Conservation (phyloP, 2,888 invertebrate species). For the Drosophila macrospina region DNA sequence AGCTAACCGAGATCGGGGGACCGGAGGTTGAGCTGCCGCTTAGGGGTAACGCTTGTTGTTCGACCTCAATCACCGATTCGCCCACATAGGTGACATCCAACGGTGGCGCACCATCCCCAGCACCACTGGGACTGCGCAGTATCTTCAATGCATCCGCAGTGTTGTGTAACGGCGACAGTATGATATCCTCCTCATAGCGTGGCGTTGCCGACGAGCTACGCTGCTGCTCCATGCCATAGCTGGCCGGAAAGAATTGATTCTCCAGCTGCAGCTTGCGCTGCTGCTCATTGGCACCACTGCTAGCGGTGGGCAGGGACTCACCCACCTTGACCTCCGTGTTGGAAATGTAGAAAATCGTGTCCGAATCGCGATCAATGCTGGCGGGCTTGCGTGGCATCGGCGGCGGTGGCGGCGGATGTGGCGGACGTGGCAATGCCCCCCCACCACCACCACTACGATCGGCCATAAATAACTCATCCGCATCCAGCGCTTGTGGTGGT, state of each 20-base stretch:
- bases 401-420: conserved; percentile 74
- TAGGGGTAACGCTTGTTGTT: conserved; percentile 71
- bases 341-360: conserved; percentile 86
- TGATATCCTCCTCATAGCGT: conserved; percentile 84
- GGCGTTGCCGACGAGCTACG: conserved; percentile 33
- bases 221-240: conserved; percentile 71
- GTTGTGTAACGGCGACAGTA: conserved; percentile 82
- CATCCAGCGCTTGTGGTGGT: conserved; percentile 53
- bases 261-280: conserved; percentile 79
- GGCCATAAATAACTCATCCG: conserved; percentile 83
- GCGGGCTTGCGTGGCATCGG: conserved; percentile 62
- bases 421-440: conserved; percentile 43
- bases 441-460: conserved; percentile 54
- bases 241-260: conserved; percentile 84
- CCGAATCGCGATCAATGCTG: conserved; percentile 84
- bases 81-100: conserved; percentile 85
- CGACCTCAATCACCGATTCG: conserved; percentile 85
- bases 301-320: conserved; percentile 82
- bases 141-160: conserved; percentile 83
- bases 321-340: conserved; percentile 85
- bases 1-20: conserved; percentile 15
- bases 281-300: conserved; percentile 43
- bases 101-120: conserved; percentile 73
- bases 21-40: conserved; percentile 52
- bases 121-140: conserved; percentile 58